phyloP scores from a whole-genome alignment of 1,140 invertebrate genomes.

The Eubasilissa regina region DNA sequence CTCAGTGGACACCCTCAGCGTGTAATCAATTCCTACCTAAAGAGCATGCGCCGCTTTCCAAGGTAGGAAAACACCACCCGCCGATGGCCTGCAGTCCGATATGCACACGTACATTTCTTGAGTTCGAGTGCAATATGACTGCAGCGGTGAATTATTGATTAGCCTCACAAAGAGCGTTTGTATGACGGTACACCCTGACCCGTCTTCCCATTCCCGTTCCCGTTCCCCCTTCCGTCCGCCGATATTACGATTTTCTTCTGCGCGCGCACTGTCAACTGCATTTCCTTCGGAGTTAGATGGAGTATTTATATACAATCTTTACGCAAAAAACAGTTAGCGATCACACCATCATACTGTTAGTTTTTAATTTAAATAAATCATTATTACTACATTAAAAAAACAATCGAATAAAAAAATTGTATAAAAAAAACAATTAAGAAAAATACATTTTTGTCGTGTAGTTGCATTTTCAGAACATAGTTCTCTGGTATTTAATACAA shows the following conservation, averaged over 20 bases:
- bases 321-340: no score
- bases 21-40: not conserved
- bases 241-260: slow-evolving; percentile 37
- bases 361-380: no score
- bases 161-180: slow-evolving; percentile 58
- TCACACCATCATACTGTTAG: no score
- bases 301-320: not conserved
- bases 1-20: not conserved
- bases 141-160: slow-evolving; percentile 61
- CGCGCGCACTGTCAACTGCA: slow-evolving; percentile 44
- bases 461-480: no score
- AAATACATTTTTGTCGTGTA: no score
- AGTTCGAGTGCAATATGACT: slow-evolving; percentile 54
- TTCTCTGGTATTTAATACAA: no score
- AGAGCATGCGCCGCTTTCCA: slow-evolving; percentile 16
- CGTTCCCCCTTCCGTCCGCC: slow-evolving; percentile 16
- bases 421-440: no score
- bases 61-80: not conserved
- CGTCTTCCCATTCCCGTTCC: slow-evolving; percentile 29
- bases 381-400: no score
- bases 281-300: not conserved
- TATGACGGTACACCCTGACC: slow-evolving; percentile 45
- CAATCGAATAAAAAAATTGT: no score
- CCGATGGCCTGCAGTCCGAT: not conserved
- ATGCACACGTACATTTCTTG: slow-evolving; percentile 33